Base-by-base conservation (phyloP, 2,888 invertebrate genomes). In the Diploptera punctata region DNA sequence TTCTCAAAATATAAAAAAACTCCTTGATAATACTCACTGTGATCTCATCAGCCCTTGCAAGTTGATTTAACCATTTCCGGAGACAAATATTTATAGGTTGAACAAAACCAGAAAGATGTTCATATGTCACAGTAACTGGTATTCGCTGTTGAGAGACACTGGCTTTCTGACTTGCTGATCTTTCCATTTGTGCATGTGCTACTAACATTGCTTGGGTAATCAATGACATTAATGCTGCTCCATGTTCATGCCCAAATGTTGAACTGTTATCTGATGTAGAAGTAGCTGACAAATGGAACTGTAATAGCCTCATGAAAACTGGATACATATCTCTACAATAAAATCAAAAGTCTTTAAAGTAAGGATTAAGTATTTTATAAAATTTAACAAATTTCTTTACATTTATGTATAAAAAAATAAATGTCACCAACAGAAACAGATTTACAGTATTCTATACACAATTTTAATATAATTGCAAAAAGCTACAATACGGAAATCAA, bases 251-350 rank as follows among this genome's bases (percentile, higher is more conserved):
- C 65, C 87, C 85, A 61, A 87, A 81, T 68, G 86, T 82, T 0
- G 87, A 86, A 29, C 84, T 83, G 19, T 81, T 79, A 13, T 81
- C 76, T 77, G 82, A 82, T 18, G 88, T 79, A 80, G 87, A 83
- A 26, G 89, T 88, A 2, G 86, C 85, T 75, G 86, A 84, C 1
- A 87, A 84, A 81, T 90, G 90, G 78, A 86, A 87, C 76, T 87
- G 85, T 38, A 91, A 79, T 67, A 87, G 82, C 74, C 85, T 85
- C 67, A 88, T 80, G 62, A 91, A 80, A 44, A 88, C 80, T 13
- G 89, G 88, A 76, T 85, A 86, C n/a, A 88, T 75, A 29, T 82
- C 79, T 44, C 85, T 85, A 78, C 72, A 80, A 79, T 33, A 33
- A 7, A n/a, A n/a, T n/a, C n/a, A n/a, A n/a, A n/a, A n/a, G n/a